phyloP scores from a whole-genome alignment of 2,888 invertebrate species.

The Rotaria sp. region DNA sequence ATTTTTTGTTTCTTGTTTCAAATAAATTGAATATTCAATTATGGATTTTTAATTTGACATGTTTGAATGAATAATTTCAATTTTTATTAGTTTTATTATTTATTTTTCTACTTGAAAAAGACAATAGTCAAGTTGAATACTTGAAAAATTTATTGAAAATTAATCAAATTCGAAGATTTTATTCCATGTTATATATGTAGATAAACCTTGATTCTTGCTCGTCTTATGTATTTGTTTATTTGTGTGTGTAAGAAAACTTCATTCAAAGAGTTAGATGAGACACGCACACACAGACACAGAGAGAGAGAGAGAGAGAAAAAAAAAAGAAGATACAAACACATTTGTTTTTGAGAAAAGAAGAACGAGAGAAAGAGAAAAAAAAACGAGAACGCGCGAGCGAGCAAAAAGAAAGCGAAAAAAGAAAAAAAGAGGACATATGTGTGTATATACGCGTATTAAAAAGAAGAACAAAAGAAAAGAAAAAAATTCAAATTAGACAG shows the following conservation, averaged over 20 bases:
- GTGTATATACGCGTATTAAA: conserved; percentile 22
- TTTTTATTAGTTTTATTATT: no score
- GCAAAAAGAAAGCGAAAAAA: not conserved
- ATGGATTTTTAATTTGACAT: no score
- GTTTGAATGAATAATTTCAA: no score
- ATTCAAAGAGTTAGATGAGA: conserved; percentile 19
- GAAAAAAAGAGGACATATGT: not conserved
- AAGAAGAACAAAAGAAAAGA: not conserved
- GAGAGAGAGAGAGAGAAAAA: not conserved
- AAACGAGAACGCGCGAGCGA: not conserved
- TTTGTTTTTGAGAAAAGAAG: conserved; percentile 7
- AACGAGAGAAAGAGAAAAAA: not conserved
- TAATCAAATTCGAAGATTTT: no score
- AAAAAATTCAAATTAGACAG: conserved; percentile 14
- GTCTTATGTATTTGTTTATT: conserved; percentile 4
- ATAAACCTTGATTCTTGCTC: conserved; percentile 5
- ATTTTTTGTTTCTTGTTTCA: no score
- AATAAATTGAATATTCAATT: no score
- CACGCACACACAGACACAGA: conserved; percentile 24
- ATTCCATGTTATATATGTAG: not conserved
- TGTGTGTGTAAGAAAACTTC: conserved; percentile 24
- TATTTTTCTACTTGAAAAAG: not conserved
- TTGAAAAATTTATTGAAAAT: not conserved
- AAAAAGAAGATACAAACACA: conserved; percentile 19
- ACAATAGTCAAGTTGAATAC: not conserved